These are phyloP conservation scores for Operophtera brumata DNA, from an alignment of 2,888 invertebrate genomes.

Conservation along the genomic window DNA sequence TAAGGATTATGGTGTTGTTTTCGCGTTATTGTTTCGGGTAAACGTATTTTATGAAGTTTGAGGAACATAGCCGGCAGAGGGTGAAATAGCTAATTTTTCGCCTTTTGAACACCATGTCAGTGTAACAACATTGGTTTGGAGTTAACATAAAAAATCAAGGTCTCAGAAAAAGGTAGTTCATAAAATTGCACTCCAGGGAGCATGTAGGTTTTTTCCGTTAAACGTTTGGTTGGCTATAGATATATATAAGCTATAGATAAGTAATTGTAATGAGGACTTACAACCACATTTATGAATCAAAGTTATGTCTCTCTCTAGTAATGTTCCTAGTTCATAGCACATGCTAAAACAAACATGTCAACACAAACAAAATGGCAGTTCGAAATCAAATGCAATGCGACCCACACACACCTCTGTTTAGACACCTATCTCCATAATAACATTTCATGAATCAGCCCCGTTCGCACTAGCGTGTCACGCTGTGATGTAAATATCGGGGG, in stretches of 20 bases:
- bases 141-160: not conserved
- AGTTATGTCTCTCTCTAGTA: too few relatives aligned
- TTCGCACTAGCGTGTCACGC: slow-evolving; percentile 9
- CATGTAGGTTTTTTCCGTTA: too few relatives aligned
- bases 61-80: slow-evolving; percentile 18
- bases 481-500: slow-evolving; percentile 19
- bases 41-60: slow-evolving; percentile 25
- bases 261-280: too few relatives aligned
- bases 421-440: slow-evolving; percentile 4
- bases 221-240: too few relatives aligned
- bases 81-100: slow-evolving; percentile 30
- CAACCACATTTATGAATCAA: too few relatives aligned
- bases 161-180: not conserved
- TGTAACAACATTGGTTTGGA: too few relatives aligned
- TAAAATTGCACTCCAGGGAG: not conserved
- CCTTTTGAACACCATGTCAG: slow-evolving; percentile 11
- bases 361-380: slow-evolving; percentile 9
- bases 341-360: not conserved
- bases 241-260: too few relatives aligned
- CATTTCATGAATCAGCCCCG: slow-evolving; percentile 14
- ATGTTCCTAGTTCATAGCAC: not conserved
- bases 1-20: slow-evolving; percentile 27
- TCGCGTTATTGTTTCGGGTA: slow-evolving; percentile 24
- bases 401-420: not conserved
- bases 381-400: slow-evolving; percentile 8